Conservation (phyloP, 2,888 invertebrate species). For the Archips xylosteana region DNA sequence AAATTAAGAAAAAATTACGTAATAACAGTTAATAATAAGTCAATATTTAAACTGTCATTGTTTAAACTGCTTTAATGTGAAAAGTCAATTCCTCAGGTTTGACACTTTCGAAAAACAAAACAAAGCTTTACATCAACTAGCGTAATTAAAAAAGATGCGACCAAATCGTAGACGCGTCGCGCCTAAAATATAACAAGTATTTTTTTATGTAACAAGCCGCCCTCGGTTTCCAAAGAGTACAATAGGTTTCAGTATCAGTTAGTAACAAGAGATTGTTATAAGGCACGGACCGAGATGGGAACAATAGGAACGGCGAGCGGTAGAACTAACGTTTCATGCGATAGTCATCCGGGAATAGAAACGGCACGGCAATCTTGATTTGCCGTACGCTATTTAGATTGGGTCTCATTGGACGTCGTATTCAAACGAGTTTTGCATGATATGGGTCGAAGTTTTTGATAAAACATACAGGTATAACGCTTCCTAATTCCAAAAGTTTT, state of each 20-base stretch:
- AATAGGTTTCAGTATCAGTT: conserved; percentile 35
- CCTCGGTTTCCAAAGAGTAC: conserved; percentile 17
- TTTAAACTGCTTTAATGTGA: neutral
- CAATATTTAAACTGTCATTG: neutral
- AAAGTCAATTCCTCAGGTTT: neutral
- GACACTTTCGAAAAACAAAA: neutral
- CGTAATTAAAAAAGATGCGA: conserved; percentile 6
- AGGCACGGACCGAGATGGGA: conserved; percentile 32
- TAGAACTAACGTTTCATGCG: conserved; percentile 31
- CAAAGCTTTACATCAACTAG: neutral
- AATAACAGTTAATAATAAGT: no score
- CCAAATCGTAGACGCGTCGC: neutral
- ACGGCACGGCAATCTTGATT: conserved; percentile 35
- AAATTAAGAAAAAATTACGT: no score
- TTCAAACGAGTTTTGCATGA: neutral
- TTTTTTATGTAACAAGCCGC: neutral
- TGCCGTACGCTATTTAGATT: conserved; percentile 28
- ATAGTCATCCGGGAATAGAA: conserved; percentile 39
- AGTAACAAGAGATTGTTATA: conserved; percentile 33
- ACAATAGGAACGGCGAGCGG: conserved; percentile 34
- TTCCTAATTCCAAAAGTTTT: no score
- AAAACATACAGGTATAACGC: neutral
- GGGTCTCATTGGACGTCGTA: conserved; percentile 13
- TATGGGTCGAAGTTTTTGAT: neutral
- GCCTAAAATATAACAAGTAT: neutral